phyloP scores from a whole-genome alignment of 1,140 invertebrate genomes.

The Pollicipes pollicipes region DNA sequence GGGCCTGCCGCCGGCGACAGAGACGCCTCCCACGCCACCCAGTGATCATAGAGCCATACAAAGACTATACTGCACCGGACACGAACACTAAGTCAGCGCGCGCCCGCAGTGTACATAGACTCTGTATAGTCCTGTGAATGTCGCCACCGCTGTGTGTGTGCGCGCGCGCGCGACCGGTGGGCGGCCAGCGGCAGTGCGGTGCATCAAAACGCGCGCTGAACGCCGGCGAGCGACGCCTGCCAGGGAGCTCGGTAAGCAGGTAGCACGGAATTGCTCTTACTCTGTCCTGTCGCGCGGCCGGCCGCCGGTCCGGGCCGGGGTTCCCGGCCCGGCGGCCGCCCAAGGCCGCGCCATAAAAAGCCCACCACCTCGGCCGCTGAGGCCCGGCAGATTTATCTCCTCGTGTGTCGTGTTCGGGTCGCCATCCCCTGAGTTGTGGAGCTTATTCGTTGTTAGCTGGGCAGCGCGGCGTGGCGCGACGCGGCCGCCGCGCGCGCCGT shows the following conservation, averaged over 20 bases:
- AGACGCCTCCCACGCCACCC: slow-evolving; percentile 5
- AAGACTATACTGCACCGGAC: slow-evolving; percentile 12
- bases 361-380: too few species aligned
- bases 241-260: background rate
- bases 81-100: background rate
- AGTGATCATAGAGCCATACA: slow-evolving; percentile 5
- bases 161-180: too few species aligned
- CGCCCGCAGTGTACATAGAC: background rate
- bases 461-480: too few species aligned
- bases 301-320: too few species aligned
- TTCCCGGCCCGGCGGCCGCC: too few species aligned
- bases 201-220: background rate
- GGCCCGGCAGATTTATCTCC: background rate
- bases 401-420: background rate
- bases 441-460: background rate
- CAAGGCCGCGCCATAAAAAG: background rate
- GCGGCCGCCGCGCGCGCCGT: too few species aligned
- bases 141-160: background rate
- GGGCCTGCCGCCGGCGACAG: slow-evolving; percentile 19
- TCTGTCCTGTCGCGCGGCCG: background rate
- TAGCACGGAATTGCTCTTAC: background rate
- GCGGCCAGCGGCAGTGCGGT: background rate
- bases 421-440: background rate
- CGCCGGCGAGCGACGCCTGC: too few species aligned
- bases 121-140: too few species aligned